Evolutionary conservation across 2,113 vertebrate genomes (phyloP), one percentile per base, ranked within the genome.

Genomic region (Sapajus apella): DNA sequence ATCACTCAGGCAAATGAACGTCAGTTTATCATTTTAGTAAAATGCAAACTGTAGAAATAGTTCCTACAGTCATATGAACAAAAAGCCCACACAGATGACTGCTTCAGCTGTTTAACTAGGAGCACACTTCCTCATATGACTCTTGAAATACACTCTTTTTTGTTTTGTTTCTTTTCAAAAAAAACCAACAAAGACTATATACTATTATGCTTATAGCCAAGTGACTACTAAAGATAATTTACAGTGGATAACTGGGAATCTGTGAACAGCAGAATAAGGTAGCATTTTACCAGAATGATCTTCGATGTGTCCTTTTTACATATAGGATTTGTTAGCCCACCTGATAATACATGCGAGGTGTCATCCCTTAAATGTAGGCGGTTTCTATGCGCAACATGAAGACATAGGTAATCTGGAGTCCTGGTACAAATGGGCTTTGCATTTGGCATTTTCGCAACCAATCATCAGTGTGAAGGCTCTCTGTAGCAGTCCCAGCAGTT

Each of bases 11-110:
- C 94, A 98, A 97, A 93, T 87, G 87, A 94, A 96, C 0, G 17
- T 25, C n/a, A 83, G 35, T 97, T 97, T 95, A 96, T 96, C 92
- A 93, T 90, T 96, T 93, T 88, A 84, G 89, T 83, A 94, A 95
- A 90, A 96, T 91, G 96, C 96, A 95, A 94, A 88, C 58, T 73
- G 72, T 86, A 96, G 94, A 82, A 66, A 77, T 55, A 18, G 92
- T 90, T 96, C 55, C 77, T 97, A 23, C 50, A 96, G 72, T 95
- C 89, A 76, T 72, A 95, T 76, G 91, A 96, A 95, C 88, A 86
- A 85, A 70, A 90, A 93, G 20, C 45, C 92, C 32, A 8, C 89
- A 40, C 91, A 97, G 92, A 91, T 72, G 85, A 93, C 73, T 89
- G 90, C 73, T 94, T 97, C 82, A 88, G 50, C 77, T 89, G 2